Conservation (phyloP, 1,140 invertebrate genomes). For the Diuraphis noxia region DNA sequence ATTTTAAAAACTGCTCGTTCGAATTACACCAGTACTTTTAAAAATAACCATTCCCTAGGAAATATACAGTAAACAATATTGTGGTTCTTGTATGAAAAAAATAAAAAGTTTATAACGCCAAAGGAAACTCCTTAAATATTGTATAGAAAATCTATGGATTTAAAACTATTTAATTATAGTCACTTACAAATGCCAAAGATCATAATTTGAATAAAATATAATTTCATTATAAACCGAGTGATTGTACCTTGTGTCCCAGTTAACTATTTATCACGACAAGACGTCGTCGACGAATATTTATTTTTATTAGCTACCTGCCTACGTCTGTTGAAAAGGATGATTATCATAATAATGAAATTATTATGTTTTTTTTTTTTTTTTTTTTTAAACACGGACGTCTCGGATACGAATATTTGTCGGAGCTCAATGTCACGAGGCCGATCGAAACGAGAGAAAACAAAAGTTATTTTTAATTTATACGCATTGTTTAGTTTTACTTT, state of each 20-base stretch:
- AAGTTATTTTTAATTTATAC: background rate
- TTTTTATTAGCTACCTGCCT: too few relatives aligned
- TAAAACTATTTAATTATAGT: background rate
- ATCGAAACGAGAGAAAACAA: background rate
- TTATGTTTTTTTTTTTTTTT: too few relatives aligned
- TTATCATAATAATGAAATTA: background rate
- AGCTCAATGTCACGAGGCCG: background rate
- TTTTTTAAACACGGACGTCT: background rate
- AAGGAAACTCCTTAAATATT: background rate
- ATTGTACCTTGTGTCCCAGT: background rate
- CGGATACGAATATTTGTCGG: background rate
- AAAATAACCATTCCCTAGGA: too few relatives aligned
- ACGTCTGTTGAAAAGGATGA: background rate
- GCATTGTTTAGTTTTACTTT: background rate
- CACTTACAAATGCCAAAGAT: background rate
- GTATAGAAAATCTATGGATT: background rate
- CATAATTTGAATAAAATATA: background rate
- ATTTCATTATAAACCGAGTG: background rate
- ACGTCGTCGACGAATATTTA: too few relatives aligned
- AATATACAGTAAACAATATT: too few relatives aligned
- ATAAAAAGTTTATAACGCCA: too few relatives aligned
- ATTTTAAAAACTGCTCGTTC: too few relatives aligned
- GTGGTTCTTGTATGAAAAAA: too few relatives aligned
- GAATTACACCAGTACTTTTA: too few relatives aligned
- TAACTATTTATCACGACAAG: too few relatives aligned